These are phyloP conservation scores for Diarsia dahlii DNA, from an alignment of 2,888 invertebrate species.

Conservation along the genomic window DNA sequence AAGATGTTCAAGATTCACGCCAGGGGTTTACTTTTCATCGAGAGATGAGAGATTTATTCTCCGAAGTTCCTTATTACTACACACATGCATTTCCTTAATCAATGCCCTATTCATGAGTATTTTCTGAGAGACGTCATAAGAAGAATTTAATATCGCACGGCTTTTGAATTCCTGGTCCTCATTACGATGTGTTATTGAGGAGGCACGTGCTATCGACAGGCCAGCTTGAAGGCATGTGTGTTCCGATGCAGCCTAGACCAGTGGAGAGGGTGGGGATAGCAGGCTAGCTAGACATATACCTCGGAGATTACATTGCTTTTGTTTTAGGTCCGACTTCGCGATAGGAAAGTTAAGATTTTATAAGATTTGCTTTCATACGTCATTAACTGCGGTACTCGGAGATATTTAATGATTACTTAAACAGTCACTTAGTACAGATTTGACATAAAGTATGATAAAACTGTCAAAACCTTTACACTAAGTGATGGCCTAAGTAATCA, in stretches of 20 bases:
- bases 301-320: neutral
- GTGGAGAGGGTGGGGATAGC: neutral
- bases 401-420: no score
- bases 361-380: neutral
- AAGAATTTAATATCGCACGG: conserved; percentile 26
- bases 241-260: neutral
- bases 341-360: neutral
- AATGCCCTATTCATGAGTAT: neutral
- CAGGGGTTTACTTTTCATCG: no score
- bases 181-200: neutral
- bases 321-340: neutral
- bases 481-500: no score
- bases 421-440: no score
- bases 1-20: no score
- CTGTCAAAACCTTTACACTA: no score
- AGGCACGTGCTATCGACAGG: neutral
- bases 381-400: no score
- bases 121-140: neutral
- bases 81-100: neutral
- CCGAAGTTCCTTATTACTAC: no score
- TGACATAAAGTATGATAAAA: no score
- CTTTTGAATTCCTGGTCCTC: conserved; percentile 16
- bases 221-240: neutral
- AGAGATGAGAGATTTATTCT: no score
- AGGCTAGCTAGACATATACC: neutral